phyloP scores from a whole-genome alignment of 2,113 vertebrate species.

The Prietella phreatophila region DNA sequence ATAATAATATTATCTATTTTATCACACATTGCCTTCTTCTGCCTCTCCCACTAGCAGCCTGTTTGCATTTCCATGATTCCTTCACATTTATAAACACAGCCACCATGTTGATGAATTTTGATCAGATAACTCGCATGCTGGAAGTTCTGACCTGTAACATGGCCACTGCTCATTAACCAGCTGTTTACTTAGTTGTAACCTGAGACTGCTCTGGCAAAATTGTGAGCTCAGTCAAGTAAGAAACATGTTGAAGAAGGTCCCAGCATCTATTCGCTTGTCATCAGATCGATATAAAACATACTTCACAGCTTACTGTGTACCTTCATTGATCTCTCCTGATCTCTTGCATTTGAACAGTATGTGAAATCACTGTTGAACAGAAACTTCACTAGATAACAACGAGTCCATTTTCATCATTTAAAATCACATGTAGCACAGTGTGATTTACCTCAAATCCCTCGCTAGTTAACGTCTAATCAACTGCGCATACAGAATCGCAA shows the following conservation, averaged over 20 bases:
- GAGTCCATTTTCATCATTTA: background rate
- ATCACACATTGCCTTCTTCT: background rate
- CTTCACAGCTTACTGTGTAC: background rate
- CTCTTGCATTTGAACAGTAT: background rate
- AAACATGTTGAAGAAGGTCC: background rate
- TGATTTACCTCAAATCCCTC: background rate
- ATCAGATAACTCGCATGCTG: background rate
- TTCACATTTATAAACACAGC: background rate
- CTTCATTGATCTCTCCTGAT: background rate
- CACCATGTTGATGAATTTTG: background rate
- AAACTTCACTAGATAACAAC: background rate
- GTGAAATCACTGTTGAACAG: background rate
- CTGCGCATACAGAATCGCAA: background rate
- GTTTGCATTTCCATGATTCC: background rate
- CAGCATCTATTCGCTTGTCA: background rate
- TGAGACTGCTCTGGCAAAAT: background rate
- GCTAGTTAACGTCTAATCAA: background rate
- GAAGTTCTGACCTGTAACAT: background rate
- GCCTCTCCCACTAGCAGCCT: background rate
- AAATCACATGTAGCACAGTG: background rate
- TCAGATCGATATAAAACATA: background rate
- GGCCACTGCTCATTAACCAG: background rate
- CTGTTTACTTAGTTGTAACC: background rate
- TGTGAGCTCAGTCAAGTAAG: background rate
- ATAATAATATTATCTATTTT: background rate